These are phyloP conservation scores for Listrodromus nycthemerus DNA, from an alignment of 2,888 invertebrate genomes.

Conservation along the genomic window DNA sequence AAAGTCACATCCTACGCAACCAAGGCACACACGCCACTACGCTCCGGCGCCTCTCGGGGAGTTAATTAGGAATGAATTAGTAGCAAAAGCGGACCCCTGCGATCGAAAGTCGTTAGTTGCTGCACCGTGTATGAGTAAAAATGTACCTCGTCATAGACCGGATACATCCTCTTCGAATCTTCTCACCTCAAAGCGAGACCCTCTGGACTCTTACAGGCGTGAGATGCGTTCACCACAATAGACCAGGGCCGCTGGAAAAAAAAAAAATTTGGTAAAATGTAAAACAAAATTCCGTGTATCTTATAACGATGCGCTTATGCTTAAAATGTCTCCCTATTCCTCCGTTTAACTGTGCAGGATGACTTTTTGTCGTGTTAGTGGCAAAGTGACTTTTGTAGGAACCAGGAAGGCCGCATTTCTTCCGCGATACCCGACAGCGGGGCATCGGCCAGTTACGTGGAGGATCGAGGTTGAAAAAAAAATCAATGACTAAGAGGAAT, in stretches of 20 bases:
- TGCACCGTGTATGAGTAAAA: conserved; percentile 22
- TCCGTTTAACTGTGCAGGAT: neutral
- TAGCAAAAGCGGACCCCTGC: conserved; percentile 69
- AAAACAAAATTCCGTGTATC: neutral
- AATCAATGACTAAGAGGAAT: conserved; percentile 58
- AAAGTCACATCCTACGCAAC: conserved; percentile 65
- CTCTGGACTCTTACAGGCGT: neutral
- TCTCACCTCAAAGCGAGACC: conserved; percentile 10
- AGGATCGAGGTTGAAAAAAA: conserved; percentile 20
- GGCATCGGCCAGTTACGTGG: conserved; percentile 42
- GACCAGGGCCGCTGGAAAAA: neutral
- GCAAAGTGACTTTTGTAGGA: conserved; percentile 31
- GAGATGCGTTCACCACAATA: conserved; percentile 28
- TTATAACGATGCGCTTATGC: conserved; percentile 10
- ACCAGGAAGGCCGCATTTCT: conserved; percentile 29
- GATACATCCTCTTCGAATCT: conserved; percentile 60
- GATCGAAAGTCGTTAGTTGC: conserved; percentile 44
- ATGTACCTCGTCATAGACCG: conserved; percentile 61
- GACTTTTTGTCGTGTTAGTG: neutral
- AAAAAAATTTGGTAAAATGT: neutral
- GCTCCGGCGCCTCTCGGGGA: conserved; percentile 25
- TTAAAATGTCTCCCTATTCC: neutral
- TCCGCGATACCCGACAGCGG: conserved; percentile 32
- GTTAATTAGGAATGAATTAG: conserved; percentile 75
- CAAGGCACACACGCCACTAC: conserved; percentile 12